Percentiles rank a stretch among this genome's conserved stretches.
These are phyloP conservation scores for Clitarchus hookeri DNA, from an alignment of 2,888 invertebrate species.

Conservation along the genomic window DNA sequence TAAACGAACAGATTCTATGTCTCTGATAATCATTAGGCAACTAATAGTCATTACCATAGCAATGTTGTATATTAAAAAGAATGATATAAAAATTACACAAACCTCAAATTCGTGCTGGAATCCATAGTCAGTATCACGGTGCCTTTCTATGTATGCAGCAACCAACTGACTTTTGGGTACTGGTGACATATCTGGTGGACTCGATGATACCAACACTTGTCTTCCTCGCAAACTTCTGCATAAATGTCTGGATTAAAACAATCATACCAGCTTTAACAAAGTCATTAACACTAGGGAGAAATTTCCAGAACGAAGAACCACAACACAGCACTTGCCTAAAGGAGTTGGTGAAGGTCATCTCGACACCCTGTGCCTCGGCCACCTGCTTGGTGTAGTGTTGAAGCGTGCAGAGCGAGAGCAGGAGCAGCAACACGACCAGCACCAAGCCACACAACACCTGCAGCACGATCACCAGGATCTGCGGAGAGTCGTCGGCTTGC, in stretches of 20 bases:
- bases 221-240: constrained; percentile 71
- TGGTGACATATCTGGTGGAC: constrained; percentile 82
- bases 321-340: constrained; percentile 58
- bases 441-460: constrained; percentile 71
- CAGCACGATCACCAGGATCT: constrained; percentile 53
- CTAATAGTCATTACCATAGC: neutral
- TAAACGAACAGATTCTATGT: neutral
- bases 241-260: constrained; percentile 55
- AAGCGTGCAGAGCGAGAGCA: constrained; percentile 67
- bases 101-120: constrained; percentile 91
- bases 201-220: constrained; percentile 64
- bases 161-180: constrained; percentile 75
- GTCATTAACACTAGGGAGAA: neutral
- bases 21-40: neutral
- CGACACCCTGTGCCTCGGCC: constrained; percentile 66
- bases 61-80: neutral
- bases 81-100: neutral
- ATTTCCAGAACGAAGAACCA: too few species aligned
- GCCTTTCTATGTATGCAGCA: constrained; percentile 77
- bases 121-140: constrained; percentile 86
- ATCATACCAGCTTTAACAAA: constrained; percentile 5
- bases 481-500: constrained; percentile 42
- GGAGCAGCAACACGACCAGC: constrained; percentile 65
- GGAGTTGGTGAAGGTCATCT: constrained; percentile 69
- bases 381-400: constrained; percentile 68